These are phyloP conservation scores for Sebastes oblongus DNA, from an alignment of 2,797 vertebrate genomes.

Conservation along the genomic window DNA sequence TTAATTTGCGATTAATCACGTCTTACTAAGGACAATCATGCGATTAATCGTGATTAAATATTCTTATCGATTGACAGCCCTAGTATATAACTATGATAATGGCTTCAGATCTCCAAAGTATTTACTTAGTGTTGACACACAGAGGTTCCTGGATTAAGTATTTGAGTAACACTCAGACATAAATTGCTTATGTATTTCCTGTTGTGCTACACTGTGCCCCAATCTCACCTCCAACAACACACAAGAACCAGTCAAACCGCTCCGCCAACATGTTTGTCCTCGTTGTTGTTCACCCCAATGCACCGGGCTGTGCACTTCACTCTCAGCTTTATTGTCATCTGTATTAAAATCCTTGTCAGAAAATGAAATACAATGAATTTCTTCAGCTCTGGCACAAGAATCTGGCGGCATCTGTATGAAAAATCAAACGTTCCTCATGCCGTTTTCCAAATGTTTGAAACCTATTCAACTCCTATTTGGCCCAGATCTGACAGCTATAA, in stretches of 20 bases:
- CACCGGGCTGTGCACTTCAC: not conserved
- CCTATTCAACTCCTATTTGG: constrained; percentile 71
- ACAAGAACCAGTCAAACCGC: constrained; percentile 49
- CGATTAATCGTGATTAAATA: too few relatives aligned
- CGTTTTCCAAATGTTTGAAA: constrained; percentile 78
- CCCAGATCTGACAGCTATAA: constrained; percentile 72
- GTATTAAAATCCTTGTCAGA: constrained; percentile 36
- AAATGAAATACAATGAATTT: constrained; percentile 55
- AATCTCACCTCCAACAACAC: constrained; percentile 12
- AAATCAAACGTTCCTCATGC: constrained; percentile 70
- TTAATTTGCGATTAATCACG: too few relatives aligned
- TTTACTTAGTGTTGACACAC: not conserved
- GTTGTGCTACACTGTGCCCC: not conserved
- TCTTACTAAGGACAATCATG: accelerated
- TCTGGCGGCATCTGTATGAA: constrained; percentile 63
- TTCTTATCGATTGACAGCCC: too few relatives aligned
- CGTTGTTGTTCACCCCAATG: constrained; percentile 1
- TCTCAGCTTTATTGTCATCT: constrained; percentile 12
- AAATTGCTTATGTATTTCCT: not conserved
- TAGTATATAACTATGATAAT: not conserved
- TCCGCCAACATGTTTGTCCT: constrained; percentile 25
- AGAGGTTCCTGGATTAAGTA: not conserved
- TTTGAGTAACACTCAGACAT: not conserved
- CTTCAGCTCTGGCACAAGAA: constrained; percentile 43
- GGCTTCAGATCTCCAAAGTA: not conserved